Base-by-base conservation (phyloP, 2,888 invertebrate genomes). In the Crioceris asparagi region DNA sequence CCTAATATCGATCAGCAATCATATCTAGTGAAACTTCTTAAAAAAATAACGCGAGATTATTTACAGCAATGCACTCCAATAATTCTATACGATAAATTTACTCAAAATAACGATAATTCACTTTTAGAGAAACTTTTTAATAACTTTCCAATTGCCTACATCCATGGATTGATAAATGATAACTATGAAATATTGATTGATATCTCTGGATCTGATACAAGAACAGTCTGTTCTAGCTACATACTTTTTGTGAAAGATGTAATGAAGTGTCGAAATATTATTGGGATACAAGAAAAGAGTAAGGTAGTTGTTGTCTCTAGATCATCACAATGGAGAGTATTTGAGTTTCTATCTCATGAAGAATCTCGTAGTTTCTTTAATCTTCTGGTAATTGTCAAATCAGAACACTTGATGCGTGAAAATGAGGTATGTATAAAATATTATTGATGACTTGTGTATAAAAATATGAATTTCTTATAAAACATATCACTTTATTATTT, bases 281-380 rank as follows among this genome's bases (percentile, higher is more conserved):
- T 83, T 32, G 76, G 76, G 0, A 70, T 75, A 35, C 77, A 81
- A 54, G 69, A 70, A 2, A 61, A 67, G 1, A 75, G 72, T 46
- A 77, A 74, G 54, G 75, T 85, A 1, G 66, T 84, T 1, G 59
- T 84, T 1, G 66, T 83, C 1, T 74, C 83, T 0, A 68, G 74
- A 49, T 81, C 82, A 2, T 76, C 82, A 0, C 80, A 81, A 51
- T 84, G 83, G 83, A 74, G 77, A 17, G 72, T 84, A 1, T 73
- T 77, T 38, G 81, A 83, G 52, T 84, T 81, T 62, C 56, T 84
- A 12, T 62, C 71, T 1, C 72, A 74, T 15, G 66, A 73, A 32
- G 42, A 64, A 2, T 77, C 83, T 1, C 74, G 77, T 50, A 70
- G 71, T 55, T 77, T 83, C 53, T 69, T 78, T 1, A 81, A 85